These are phyloP conservation scores for Acridotheres tristis DNA, from an alignment of 2,797 vertebrate genomes.

Conservation along the genomic window DNA sequence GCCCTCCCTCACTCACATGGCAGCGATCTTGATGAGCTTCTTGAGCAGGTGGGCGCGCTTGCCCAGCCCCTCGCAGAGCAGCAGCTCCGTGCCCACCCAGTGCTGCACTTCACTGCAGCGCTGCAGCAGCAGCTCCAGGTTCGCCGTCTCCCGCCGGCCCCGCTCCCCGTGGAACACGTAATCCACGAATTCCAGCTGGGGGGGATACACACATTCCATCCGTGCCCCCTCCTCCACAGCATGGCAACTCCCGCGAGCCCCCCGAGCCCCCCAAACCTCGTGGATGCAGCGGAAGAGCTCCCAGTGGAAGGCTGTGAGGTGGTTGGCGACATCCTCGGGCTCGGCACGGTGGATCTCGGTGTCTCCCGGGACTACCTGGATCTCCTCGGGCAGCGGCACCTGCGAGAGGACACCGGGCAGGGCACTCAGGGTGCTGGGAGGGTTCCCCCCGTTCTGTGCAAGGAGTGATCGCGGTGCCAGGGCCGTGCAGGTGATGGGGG, in stretches of 20 bases:
- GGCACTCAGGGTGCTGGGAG: background rate
- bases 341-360: too few species aligned
- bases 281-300: slow-evolving; percentile 96
- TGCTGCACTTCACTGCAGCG: slow-evolving; percentile 95
- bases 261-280: slow-evolving; percentile 76
- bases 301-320: slow-evolving; percentile 95
- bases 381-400: slow-evolving; percentile 93
- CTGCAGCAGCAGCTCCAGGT: slow-evolving; percentile 94
- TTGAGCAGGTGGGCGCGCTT: slow-evolving; percentile 92
- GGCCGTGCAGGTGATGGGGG: background rate
- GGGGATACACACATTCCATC: background rate
- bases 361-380: slow-evolving; percentile 10
- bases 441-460: background rate
- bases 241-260: too few species aligned
- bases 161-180: slow-evolving; percentile 95
- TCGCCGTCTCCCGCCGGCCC: slow-evolving; percentile 92
- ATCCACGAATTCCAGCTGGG: slow-evolving; percentile 93
- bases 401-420: background rate
- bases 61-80: slow-evolving; percentile 90
- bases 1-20: slow-evolving; percentile 82
- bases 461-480: accelerated
- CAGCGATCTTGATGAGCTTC: slow-evolving; percentile 96
- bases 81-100: slow-evolving; percentile 95
- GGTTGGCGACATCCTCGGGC: slow-evolving; percentile 88
- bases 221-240: background rate